phyloP scores from a whole-genome alignment of 2,888 invertebrate species.

The Ctena decussata region DNA sequence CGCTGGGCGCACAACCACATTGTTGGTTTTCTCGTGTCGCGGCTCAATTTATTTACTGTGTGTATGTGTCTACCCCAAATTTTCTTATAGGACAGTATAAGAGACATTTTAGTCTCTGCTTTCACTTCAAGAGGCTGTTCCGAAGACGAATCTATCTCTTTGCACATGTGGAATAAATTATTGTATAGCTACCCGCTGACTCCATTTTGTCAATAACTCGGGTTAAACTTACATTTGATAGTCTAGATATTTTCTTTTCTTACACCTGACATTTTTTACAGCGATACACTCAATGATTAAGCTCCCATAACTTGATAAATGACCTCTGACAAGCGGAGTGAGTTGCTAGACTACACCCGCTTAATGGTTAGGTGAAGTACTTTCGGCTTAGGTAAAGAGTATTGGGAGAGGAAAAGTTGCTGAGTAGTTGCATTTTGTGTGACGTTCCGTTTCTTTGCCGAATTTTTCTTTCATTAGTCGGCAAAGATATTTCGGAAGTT shows the following conservation, averaged over 20 bases:
- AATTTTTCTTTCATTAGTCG: slow-evolving; percentile 7
- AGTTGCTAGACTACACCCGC: neutral
- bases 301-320: neutral
- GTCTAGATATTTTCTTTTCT: neutral
- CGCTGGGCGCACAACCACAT: no score
- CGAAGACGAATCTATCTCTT: neutral
- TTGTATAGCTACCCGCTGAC: neutral
- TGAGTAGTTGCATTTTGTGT: neutral
- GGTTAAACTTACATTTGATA: neutral
- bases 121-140: neutral
- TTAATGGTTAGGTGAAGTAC: slow-evolving; percentile 5
- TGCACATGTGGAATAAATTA: neutral
- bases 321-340: neutral
- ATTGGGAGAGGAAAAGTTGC: neutral
- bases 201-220: neutral
- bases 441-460: neutral
- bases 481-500: slow-evolving; percentile 2
- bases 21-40: no score
- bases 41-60: no score
- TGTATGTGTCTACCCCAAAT: neutral
- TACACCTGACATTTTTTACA: neutral
- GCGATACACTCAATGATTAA: neutral
- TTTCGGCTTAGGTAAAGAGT: neutral
- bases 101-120: neutral
- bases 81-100: neutral